These are phyloP conservation scores for Frieseomelitta varia DNA, from an alignment of 1,140 invertebrate species.

Conservation along the genomic window DNA sequence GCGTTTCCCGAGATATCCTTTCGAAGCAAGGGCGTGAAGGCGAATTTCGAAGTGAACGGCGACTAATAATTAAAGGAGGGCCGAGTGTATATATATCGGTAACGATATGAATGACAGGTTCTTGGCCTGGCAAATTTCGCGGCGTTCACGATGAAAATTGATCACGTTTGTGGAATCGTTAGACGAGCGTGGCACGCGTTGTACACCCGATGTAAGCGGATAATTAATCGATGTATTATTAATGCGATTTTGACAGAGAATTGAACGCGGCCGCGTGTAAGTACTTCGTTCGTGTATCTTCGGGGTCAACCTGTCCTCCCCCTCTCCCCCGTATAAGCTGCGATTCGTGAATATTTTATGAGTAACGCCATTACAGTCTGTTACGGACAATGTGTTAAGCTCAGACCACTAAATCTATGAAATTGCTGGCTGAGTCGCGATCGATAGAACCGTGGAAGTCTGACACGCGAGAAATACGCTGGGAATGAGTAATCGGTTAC, in stretches of 20 bases:
- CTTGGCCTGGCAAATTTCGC: neutral
- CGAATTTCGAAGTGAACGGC: no score
- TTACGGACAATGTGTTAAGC: slow-evolving; percentile 55
- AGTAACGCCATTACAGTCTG: slow-evolving; percentile 54
- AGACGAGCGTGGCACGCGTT: slow-evolving; percentile 9
- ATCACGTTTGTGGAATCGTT: slow-evolving; percentile 47
- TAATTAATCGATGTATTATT: slow-evolving; percentile 67
- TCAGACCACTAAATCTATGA: slow-evolving; percentile 62
- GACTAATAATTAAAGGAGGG: slow-evolving; percentile 35
- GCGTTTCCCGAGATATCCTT: no score
- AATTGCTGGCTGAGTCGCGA: slow-evolving; percentile 50
- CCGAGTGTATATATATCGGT: neutral
- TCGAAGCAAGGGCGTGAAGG: no score
- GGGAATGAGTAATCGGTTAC: slow-evolving; percentile 47
- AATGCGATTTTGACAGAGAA: slow-evolving; percentile 61
- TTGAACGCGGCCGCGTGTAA: slow-evolving; percentile 34
- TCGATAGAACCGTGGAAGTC: slow-evolving; percentile 42
- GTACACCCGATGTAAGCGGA: slow-evolving; percentile 51
- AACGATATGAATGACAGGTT: slow-evolving; percentile 12
- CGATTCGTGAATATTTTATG: slow-evolving; percentile 63
- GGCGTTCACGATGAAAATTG: slow-evolving; percentile 46
- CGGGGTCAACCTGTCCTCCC: slow-evolving; percentile 6
- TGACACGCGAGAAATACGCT: slow-evolving; percentile 46
- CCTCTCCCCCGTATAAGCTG: slow-evolving; percentile 37
- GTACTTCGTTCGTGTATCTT: slow-evolving; percentile 58